These are phyloP conservation scores for Lepus europaeus DNA, from an alignment of 2,113 vertebrate genomes.

Conservation along the genomic window DNA sequence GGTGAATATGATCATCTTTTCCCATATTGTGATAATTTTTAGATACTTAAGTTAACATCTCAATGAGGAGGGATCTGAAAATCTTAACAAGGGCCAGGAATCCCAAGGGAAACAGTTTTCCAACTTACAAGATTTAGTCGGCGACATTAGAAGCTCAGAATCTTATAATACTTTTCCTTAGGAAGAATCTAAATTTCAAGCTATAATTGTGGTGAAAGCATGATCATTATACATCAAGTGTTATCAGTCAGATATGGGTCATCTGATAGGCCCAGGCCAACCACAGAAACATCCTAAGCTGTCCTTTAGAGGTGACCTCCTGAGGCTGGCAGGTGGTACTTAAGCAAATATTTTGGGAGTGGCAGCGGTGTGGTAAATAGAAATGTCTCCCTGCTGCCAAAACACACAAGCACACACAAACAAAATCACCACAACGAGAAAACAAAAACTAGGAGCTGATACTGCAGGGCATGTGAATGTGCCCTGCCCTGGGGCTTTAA, in stretches of 20 bases:
- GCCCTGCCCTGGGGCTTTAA: neutral
- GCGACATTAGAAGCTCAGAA: neutral
- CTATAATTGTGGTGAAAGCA: neutral
- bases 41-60: neutral
- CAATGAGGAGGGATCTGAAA: neutral
- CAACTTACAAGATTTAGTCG: neutral
- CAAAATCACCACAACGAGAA: neutral
- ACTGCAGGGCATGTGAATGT: neutral
- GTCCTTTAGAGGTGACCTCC: neutral
- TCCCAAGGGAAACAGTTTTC: neutral
- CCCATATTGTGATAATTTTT: neutral
- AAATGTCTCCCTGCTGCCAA: neutral
- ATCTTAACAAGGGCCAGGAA: neutral
- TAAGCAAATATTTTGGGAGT: neutral
- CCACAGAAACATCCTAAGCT: neutral
- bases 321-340: neutral
- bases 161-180: neutral
- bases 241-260: neutral
- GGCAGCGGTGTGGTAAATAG: neutral
- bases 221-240: neutral
- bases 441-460: neutral
- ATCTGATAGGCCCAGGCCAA: neutral
- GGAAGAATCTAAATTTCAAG: neutral
- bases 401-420: neutral
- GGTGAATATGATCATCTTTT: neutral